Percentiles rank a stretch among this genome's conserved stretches.
phyloP scores from a whole-genome alignment of 2,888 invertebrate species.

The Cephonodes hylas region DNA sequence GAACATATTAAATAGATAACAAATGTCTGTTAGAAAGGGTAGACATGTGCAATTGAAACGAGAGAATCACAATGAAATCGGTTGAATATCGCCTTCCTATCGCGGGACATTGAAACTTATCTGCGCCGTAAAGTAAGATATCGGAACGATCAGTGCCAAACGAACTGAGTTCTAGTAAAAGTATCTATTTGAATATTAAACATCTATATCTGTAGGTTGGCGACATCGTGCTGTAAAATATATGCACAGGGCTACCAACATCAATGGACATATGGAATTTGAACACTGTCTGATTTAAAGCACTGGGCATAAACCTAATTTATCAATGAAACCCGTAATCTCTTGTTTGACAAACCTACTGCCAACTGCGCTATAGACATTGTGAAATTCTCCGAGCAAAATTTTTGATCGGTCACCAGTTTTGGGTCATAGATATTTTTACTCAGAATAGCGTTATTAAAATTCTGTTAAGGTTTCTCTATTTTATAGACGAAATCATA shows the following conservation, averaged over 20 bases:
- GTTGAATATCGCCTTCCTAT: not conserved
- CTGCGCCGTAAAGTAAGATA: not conserved
- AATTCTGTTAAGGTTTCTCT: too few species aligned
- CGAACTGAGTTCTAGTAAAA: not conserved
- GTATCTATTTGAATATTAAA: conserved; percentile 5
- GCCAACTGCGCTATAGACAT: too few species aligned
- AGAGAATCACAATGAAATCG: not conserved
- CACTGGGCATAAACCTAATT: too few species aligned
- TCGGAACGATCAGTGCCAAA: conserved; percentile 1
- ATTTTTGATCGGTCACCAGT: too few species aligned
- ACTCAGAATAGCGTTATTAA: too few species aligned
- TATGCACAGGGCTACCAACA: not conserved
- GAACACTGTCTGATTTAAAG: not conserved
- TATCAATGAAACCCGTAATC: too few species aligned
- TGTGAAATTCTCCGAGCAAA: too few species aligned
- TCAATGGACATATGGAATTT: not conserved
- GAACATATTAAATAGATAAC: too few species aligned
- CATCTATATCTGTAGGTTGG: not conserved
- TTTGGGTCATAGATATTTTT: too few species aligned
- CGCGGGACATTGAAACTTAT: not conserved
- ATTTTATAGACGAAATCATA: too few species aligned
- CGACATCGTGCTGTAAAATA: not conserved
- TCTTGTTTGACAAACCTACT: too few species aligned
- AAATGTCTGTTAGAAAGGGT: not conserved
- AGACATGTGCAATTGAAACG: not conserved